Evolutionary conservation across 2,888 invertebrate genomes (phyloP).

Genomic region (Galeruca laticollis): DNA sequence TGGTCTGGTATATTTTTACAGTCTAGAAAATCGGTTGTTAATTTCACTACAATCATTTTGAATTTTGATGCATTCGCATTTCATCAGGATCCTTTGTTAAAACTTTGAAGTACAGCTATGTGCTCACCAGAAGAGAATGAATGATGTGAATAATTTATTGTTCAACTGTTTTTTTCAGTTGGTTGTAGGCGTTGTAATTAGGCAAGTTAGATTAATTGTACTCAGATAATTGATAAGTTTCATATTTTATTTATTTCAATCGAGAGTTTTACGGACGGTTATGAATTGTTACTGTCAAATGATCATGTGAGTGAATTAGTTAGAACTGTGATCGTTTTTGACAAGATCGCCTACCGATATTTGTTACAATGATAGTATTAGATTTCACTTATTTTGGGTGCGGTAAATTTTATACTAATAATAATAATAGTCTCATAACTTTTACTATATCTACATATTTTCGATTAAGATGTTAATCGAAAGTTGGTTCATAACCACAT

Average conservation of each 20-base stretch:
- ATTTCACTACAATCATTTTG: neutral
- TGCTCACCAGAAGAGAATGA: constrained; percentile 5
- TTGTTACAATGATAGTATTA: neutral
- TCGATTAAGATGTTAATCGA: constrained; percentile 22
- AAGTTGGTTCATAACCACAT: neutral
- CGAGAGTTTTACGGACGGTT: neutral
- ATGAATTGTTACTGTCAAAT: constrained; percentile 6
- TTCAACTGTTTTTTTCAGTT: constrained; percentile 19
- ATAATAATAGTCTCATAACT: constrained; percentile 16
- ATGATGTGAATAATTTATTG: constrained; percentile 29
- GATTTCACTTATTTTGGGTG: constrained; percentile 26
- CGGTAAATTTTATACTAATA: constrained; percentile 13
- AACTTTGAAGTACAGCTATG: neutral
- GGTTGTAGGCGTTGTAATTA: constrained; percentile 32
- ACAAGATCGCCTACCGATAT: constrained; percentile 13
- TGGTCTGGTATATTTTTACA: too few species aligned
- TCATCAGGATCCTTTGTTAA: neutral
- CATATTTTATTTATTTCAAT: constrained; percentile 6
- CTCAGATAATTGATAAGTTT: constrained; percentile 25
- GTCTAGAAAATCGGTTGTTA: neutral
- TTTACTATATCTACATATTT: constrained; percentile 23
- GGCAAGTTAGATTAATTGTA: constrained; percentile 24
- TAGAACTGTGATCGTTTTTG: constrained; percentile 9
- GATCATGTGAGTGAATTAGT: constrained; percentile 8
- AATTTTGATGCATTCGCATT: neutral